phyloP scores from a whole-genome alignment of 1,140 invertebrate species.

The Periplaneta americana region DNA sequence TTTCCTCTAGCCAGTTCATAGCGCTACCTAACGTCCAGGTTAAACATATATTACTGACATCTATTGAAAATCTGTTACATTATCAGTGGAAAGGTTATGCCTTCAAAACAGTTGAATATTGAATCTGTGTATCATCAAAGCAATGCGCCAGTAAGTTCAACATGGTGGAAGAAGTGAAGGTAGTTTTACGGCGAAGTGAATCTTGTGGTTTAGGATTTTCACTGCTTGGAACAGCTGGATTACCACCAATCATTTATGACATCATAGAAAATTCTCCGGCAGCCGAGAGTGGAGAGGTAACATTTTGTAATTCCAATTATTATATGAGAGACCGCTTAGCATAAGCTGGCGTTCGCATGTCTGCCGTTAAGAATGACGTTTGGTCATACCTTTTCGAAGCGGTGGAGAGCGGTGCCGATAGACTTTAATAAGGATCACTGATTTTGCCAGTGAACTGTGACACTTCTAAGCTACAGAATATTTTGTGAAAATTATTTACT shows the following conservation, averaged over 20 bases:
- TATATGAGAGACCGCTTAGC: background rate
- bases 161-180: constrained; percentile 83
- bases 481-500: background rate
- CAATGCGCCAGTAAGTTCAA: constrained; percentile 30
- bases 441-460: background rate
- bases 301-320: background rate
- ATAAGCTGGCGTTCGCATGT: background rate
- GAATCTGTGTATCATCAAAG: background rate
- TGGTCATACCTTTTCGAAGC: background rate
- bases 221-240: constrained; percentile 76
- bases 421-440: background rate
- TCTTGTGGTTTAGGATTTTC: constrained; percentile 84
- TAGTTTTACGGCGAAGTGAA: constrained; percentile 70
- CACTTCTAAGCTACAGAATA: background rate
- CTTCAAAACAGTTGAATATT: background rate
- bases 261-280: constrained; percentile 88
- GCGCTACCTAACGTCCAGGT: background rate
- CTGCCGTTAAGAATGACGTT: background rate
- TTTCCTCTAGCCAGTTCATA: background rate
- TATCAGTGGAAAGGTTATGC: background rate
- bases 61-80: background rate
- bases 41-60: background rate
- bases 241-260: constrained; percentile 87
- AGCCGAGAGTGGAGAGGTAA: constrained; percentile 80
- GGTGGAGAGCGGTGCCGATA: background rate